Base-by-base conservation (phyloP, 92 coral and sea anemone genomes). In the Nematostella vectensis region DNA sequence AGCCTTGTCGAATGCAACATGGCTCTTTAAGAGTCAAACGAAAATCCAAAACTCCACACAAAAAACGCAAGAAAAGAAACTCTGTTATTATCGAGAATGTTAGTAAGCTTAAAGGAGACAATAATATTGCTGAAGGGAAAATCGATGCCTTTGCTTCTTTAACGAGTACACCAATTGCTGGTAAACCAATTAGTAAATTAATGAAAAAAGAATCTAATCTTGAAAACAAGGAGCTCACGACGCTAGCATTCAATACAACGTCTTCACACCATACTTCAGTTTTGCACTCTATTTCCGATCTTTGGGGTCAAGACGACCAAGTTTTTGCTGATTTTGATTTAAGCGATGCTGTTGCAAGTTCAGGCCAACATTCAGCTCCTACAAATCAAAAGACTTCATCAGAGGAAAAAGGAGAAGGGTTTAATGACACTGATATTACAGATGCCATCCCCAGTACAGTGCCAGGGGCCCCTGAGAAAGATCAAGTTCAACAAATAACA, bases 301-400 rank as follows among this genome's bases (percentile, higher is more conserved):
- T 85, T 56, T 68, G 60, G 58, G 63, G 53, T 15, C n/a, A n/a
- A n/a, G 95, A 91, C 45, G 96, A 91, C 39, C 67, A 71, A 19
- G 63, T 61, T 22, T 59, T 91, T 50, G 95, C 91, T 13, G 83
- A 78, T 18, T 58, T 91, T 50, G 77, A 82, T 50, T 51, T 91
- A 45, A 91, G 89, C 30, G 83, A 65, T 21, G 47, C 78, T 0
- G 57, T 83, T 30, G 55, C 62, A 28, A 59, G 83, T 1, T 70
- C 88, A 11, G 68, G 57, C 30, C 71, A 73, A 28, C 25, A 37
- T 23, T 39, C 53, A 27, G 31, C 48, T 2, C 16, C 18, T 33
- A 29, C 23, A 50, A 27, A 15, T 48, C 48, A 23, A 24, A 18
- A 17, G 47, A 2, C 25, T 54, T 25, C 8, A 25, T 24, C 36